Conservation (phyloP, 2,888 invertebrate genomes). For the Drosophila colorata region DNA sequence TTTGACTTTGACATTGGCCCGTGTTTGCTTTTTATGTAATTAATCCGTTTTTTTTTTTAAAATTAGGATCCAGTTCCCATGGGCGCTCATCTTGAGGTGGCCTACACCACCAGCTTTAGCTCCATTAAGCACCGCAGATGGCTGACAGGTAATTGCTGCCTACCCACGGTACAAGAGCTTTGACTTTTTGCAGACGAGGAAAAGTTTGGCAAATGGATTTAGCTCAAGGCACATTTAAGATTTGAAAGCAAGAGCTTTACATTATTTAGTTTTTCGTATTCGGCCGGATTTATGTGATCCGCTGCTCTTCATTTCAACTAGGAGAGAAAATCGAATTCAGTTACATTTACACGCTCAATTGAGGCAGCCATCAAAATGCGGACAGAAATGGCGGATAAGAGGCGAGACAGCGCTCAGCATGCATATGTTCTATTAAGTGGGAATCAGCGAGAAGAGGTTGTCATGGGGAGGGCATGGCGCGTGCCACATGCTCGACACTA, state of each 20-base stretch:
- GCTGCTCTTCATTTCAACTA: constrained; percentile 11
- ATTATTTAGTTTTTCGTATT: background rate
- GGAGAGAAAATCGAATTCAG: constrained; percentile 36
- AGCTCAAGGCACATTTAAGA: constrained; percentile 23
- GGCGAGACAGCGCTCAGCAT: constrained; percentile 24
- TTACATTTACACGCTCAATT: constrained; percentile 52
- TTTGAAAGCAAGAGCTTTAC: constrained; percentile 8
- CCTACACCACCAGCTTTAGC: background rate
- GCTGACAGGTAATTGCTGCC: background rate
- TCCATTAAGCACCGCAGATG: background rate
- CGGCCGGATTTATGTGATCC: background rate
- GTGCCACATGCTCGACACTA: constrained; percentile 25
- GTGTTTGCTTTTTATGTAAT: constrained; percentile 5
- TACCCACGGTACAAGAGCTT: background rate
- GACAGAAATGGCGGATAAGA: constrained; percentile 9
- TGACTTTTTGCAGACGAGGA: constrained; percentile 15
- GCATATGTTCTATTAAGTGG: constrained; percentile 55
- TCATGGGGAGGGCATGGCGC: constrained; percentile 1
- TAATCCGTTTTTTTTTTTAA: constrained; percentile 13
- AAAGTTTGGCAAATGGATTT: constrained; percentile 30
- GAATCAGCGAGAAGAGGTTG: constrained; percentile 26
- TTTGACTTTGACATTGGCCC: background rate
- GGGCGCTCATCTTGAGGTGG: too few species aligned
- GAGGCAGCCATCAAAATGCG: constrained; percentile 34
- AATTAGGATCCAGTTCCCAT: constrained; percentile 13